These are phyloP conservation scores for Fulmarus glacialis DNA, from an alignment of 2,113 vertebrate genomes.

Conservation along the genomic window DNA sequence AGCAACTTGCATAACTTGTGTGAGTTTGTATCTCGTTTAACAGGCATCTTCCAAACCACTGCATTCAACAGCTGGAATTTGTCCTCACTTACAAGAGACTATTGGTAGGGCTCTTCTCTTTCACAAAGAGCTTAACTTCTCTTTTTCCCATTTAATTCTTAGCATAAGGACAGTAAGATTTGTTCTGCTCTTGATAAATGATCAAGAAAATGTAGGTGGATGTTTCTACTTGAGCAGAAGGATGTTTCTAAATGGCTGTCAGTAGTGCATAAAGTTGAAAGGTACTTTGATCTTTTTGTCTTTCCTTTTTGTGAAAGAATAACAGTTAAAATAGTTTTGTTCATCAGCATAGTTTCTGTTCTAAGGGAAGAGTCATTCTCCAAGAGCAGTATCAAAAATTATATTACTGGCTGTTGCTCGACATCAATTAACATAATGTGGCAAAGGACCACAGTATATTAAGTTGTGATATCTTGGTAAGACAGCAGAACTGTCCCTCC, in stretches of 20 bases:
- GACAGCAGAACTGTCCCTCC: background rate
- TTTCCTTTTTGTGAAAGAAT: background rate
- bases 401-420: background rate
- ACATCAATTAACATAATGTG: rapidly evolving
- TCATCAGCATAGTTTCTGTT: background rate
- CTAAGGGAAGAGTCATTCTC: background rate
- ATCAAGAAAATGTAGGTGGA: background rate
- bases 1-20: background rate
- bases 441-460: background rate
- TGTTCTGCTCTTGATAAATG: background rate
- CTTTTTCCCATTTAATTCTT: background rate
- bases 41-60: background rate
- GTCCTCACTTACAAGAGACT: background rate
- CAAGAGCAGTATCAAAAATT: background rate
- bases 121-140: background rate
- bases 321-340: background rate
- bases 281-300: background rate
- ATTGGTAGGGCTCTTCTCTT: background rate
- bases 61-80: background rate
- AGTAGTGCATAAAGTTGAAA: background rate
- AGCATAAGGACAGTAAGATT: background rate
- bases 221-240: background rate
- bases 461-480: background rate
- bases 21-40: background rate
- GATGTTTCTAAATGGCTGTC: background rate